Evolutionary conservation across 2,888 invertebrate genomes (phyloP), one percentile per base, ranked within the genome.

Genomic region (Pyrocoelia pectoralis): DNA sequence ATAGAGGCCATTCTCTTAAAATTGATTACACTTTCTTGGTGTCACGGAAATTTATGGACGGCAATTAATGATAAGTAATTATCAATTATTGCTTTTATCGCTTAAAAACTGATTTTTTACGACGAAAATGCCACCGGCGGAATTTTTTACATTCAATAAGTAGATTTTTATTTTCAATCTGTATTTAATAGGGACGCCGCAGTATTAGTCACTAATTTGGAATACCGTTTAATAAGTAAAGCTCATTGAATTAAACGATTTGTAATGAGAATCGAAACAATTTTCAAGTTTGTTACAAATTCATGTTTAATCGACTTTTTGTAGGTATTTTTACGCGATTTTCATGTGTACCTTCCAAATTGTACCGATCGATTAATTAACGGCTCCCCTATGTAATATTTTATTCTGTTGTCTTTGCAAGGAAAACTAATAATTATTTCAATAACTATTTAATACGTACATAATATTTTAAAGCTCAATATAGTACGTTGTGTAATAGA

Each of bases 61-160:
- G 74, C 75, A 76, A 77, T 76, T 77, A 74, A 64, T 71, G 73
- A 76, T 74, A 75, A 77, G 72, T 74, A 70, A 73, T 74, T 76
- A 76, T 76, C 76, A 76, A 75, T 77, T 75, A 74, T 65, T 66
- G 72, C 73, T 72, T 73, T 51, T 64, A 57, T 58, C 15, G 46
- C 53, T 19, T 12, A 17, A 50, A 41, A 50, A 63, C 15, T 57
- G 58, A 63, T 53, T 63, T 63, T 63, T 63, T 58, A 58, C 38
- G 49, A 15, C 17, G n/a, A 33, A 9, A 9, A 13, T 13, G 8
- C 10, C 52, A 46, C 53, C 33, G 53, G 43, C 29, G 19, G 59
- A 59, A 54, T 54, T 59, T 59, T 50, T 59, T 54, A 40, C 48
- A 17, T 41, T 19, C 59, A 53, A 53, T 59, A 54, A 54, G 43